Evolutionary conservation across 2,888 invertebrate genomes (phyloP), one percentile per base, ranked within the genome.

Genomic region (Kryphioiulus occultus): DNA sequence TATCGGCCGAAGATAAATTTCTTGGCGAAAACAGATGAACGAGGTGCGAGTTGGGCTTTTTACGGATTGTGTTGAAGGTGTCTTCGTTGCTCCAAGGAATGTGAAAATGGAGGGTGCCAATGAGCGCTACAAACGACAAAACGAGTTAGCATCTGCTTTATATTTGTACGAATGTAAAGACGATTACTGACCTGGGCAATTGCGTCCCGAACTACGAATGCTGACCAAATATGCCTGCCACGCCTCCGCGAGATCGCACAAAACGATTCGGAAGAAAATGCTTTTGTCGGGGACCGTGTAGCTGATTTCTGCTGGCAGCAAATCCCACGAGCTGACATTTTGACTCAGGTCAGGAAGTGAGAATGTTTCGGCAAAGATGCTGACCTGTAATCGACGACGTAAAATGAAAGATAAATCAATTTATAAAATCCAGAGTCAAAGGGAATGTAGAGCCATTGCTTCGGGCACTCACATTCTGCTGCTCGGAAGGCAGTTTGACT

Each of bases 61-160:
- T 26, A 4, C n/a, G 0, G 15, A 87, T 15, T 4, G 22, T 22
- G 32, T 2, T 42, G 44, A 84, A 87, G 12, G 87, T 87, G 84
- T 87, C 87, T 84, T 84, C 87, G 17, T 22, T 10, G 44, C 83
- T 84, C 87, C 87, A 84, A 22, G 87, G 87, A n/a, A 83, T 35
- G 17, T 42, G 19, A 26, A 84, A 84, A 26, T 87, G 87, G 22
- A 32, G 7, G 10, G 59, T 53, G 53, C 86, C 86, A 12, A 26
- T 26, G 26, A 10, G 26, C 12, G 26, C 82, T 82, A 12, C 26
- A 17, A 85, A 85, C 10, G 22, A 85, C 15, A 32, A 22, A 85
- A 85, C 9, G 32, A 35, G 35, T 35, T 7, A 35, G 35, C 35
- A 7, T 35, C 35, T 7, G 35, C 2, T 7, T 2, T 4, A 35